Conservation (phyloP, 2,888 invertebrate species). For the Drosophila bunnanda region DNA sequence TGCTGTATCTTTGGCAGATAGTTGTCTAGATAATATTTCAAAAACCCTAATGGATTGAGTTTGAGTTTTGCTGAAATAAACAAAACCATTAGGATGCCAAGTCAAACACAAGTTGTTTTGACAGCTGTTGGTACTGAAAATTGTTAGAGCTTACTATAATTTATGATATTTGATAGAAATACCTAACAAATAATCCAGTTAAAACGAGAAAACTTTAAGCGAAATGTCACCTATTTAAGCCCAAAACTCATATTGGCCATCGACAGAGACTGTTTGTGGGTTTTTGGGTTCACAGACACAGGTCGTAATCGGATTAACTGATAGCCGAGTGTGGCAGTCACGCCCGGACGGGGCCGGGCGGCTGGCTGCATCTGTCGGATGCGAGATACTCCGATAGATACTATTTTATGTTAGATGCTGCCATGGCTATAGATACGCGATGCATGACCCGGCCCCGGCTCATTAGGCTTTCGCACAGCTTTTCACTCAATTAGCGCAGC, state of each 20-base stretch:
- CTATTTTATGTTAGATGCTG: constrained; percentile 12
- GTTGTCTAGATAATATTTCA: constrained; percentile 19
- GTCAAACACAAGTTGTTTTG: constrained; percentile 4
- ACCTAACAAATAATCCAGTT: background rate
- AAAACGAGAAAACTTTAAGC: background rate
- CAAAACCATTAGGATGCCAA: constrained; percentile 7
- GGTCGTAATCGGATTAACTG: constrained; percentile 40
- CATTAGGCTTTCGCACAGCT: constrained; percentile 38
- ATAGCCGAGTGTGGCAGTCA: constrained; percentile 31
- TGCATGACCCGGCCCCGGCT: constrained; percentile 36
- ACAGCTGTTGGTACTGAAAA: background rate
- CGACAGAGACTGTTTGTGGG: constrained; percentile 17
- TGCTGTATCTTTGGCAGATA: constrained; percentile 22
- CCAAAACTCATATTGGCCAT: constrained; percentile 16
- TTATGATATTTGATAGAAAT: background rate
- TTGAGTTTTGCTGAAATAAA: background rate
- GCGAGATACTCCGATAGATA: constrained; percentile 8
- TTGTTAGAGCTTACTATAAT: background rate
- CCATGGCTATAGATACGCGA: constrained; percentile 10
- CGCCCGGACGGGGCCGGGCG: constrained; percentile 8
- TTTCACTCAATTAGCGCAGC: constrained; percentile 69
- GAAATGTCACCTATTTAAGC: constrained; percentile 8
- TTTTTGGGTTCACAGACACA: constrained; percentile 17
- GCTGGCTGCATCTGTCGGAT: constrained; percentile 29
- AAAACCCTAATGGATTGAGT: constrained; percentile 25